Evolutionary conservation across 1,140 invertebrate genomes (phyloP), one percentile per base, ranked within the genome.

Genomic region (Tachypleus tridentatus): DNA sequence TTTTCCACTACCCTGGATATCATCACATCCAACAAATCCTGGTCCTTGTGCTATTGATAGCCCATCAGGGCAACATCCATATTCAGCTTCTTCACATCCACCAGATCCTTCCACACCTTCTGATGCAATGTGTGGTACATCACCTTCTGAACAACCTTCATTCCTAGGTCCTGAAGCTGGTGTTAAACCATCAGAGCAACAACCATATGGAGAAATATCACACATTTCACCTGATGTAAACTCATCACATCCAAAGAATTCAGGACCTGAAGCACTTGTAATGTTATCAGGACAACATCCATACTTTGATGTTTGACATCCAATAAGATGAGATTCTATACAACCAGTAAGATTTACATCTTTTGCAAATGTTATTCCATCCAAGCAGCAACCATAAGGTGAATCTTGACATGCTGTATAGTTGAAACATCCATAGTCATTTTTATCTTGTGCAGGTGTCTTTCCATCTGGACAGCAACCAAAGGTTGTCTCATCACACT

Each of bases 211-310:
- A 48, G 70, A 68, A 7, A 51, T 29, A 10, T 74, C 67, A 65
- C 76, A 77, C 4, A 62, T 64, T 7, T 68, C 65, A 8, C 29
- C 29, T 4, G 49, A 50, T n/a, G 72, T 70, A 67, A 73, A 75
- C 29, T 72, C 67, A 60, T 65, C 89, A 76, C 93, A 97, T 4
- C 87, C 91, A 73, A 85, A 79, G 47, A 83, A 78, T 11, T 88
- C 82, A 0, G 80, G 77, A 5, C 91, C 69, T 82, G 29, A 29
- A 29, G 69, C 89, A 1, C 89, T 82, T 0, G 90, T 95, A 64
- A 85, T 75, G 0, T 83, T 84, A 74, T 98, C 94, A 4, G 84
- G 82, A 76, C 96, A 98, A 75, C 95, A 98, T 47, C 93, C 93
- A 73, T 86, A 88, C 4, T 82, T 79, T 11, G 84, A 84, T 4